Evolutionary conservation across 2,888 invertebrate species (phyloP), one percentile per base, ranked within the genome.

Genomic region (Pogonocherus hispidulus): DNA sequence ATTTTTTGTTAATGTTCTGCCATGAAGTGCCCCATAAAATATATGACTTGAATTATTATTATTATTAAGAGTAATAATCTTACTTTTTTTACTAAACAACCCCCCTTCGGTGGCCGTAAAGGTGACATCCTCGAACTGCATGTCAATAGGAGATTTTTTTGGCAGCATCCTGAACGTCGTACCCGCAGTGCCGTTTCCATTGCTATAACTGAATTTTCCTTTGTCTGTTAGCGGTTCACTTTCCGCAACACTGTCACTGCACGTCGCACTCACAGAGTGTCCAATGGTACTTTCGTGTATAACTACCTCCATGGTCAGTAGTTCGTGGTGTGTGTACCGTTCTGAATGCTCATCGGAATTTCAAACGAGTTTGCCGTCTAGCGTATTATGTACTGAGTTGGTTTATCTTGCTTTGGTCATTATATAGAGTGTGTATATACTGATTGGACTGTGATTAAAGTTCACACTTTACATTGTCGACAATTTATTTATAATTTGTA

Each of bases 21-120:
- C n/a, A n/a, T n/a, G n/a, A n/a, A n/a, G n/a, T n/a, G n/a, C n/a
- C n/a, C n/a, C n/a, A n/a, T n/a, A n/a, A n/a, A n/a, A n/a, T n/a
- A n/a, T n/a, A n/a, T n/a, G n/a, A n/a, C n/a, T n/a, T n/a, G n/a
- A n/a, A n/a, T n/a, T n/a, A 27, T 27, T 27, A 27, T 27, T 27
- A 27, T 27, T 27, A 8, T 27, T 8, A 27, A 8, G 27, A 27
- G 3, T 8, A 27, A 27, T 5, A 27, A 5, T 66, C 73, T 73
- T 67, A 73, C 73, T 67, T 52, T 63, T 65, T 54, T 69, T 71
- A 6, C 52, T 63, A 11, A 76, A 71, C n/a, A 78, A 35, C 16
- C 64, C 93, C 73, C 93, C 94, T 67, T 92, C 86, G 37, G 89
- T 89, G 16, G 94, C 94, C 0, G 89, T 91, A 80, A 92, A 93